A percentile compares a stretch with the other conserved stretches of the same genome.
phyloP scores from a whole-genome alignment of 2,113 vertebrate genomes.

The Chrysemys picta region DNA sequence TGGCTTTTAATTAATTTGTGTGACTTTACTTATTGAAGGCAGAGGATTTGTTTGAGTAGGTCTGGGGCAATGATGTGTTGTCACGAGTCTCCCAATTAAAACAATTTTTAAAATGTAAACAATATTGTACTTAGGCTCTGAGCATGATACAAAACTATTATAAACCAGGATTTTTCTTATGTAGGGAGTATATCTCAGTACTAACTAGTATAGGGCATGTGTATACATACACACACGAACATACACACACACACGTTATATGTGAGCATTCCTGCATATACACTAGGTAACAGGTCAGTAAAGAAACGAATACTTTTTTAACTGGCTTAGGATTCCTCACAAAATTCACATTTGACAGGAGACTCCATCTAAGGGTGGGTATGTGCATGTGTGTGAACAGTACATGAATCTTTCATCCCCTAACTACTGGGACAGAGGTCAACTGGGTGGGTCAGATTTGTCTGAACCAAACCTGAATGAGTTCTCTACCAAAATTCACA shows the following conservation, averaged over 20 bases:
- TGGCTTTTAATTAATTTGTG: not conserved
- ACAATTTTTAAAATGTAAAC: not conserved
- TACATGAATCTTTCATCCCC: not conserved
- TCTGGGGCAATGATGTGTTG: not conserved
- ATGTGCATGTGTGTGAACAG: not conserved
- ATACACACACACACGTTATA: not conserved
- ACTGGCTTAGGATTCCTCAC: not conserved
- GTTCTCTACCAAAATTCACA: not conserved
- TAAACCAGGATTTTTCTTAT: not conserved
- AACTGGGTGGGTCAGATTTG: not conserved
- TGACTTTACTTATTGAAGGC: not conserved
- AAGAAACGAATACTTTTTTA: not conserved
- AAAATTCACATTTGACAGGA: not conserved
- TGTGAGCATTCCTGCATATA: not conserved
- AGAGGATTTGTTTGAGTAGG: not conserved
- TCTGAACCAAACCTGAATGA: not conserved
- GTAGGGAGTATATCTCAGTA: not conserved
- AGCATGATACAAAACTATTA: not conserved
- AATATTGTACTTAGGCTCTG: not conserved
- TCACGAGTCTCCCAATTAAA: not conserved
- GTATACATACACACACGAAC: not conserved
- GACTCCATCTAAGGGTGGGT: not conserved
- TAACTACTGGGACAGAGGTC: fast-evolving
- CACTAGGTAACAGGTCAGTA: not conserved
- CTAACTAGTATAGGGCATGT: not conserved